Percentiles rank a stretch among this genome's conserved stretches.
These are phyloP conservation scores for Zosterops japonicus DNA, from an alignment of 2,113 vertebrate species.

Conservation along the genomic window DNA sequence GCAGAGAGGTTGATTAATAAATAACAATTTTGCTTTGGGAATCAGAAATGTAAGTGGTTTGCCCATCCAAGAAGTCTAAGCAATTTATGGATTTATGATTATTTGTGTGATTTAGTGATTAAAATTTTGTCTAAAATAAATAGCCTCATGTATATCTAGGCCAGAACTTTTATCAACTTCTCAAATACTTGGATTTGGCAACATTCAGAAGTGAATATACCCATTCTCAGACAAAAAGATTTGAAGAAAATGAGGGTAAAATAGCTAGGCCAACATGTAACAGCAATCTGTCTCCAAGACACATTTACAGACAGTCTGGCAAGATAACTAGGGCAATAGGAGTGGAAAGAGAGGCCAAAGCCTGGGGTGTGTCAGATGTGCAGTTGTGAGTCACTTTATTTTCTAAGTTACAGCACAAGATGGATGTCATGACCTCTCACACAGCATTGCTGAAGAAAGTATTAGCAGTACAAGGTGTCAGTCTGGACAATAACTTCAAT, in stretches of 20 bases:
- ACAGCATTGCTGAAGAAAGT: not conserved
- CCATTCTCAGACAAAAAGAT: not conserved
- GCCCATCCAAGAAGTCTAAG: not conserved
- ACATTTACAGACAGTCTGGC: slow-evolving; percentile 11
- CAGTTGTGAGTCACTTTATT: slow-evolving; percentile 1
- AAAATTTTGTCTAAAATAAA: not conserved
- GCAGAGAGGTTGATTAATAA: slow-evolving; percentile 49
- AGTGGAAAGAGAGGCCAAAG: not conserved
- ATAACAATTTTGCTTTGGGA: slow-evolving; percentile 32
- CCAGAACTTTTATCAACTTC: not conserved
- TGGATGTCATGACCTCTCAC: not conserved
- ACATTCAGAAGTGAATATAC: not conserved
- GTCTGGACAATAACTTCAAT: not conserved
- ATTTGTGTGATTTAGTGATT: not conserved
- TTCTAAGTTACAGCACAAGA: not conserved
- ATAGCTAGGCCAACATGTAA: not conserved
- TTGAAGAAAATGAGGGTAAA: slow-evolving; percentile 8
- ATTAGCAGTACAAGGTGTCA: not conserved
- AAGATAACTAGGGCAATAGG: slow-evolving; percentile 3
- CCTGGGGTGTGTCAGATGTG: not conserved
- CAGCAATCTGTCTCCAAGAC: slow-evolving; percentile 6
- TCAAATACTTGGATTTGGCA: not conserved
- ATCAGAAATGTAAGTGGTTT: not conserved
- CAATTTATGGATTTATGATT: not conserved
- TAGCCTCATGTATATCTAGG: not conserved